A percentile compares a stretch with the other conserved stretches of the same genome.
Conservation (phyloP, 2,797 vertebrate genomes). For the Mormyrops attenuatus region DNA sequence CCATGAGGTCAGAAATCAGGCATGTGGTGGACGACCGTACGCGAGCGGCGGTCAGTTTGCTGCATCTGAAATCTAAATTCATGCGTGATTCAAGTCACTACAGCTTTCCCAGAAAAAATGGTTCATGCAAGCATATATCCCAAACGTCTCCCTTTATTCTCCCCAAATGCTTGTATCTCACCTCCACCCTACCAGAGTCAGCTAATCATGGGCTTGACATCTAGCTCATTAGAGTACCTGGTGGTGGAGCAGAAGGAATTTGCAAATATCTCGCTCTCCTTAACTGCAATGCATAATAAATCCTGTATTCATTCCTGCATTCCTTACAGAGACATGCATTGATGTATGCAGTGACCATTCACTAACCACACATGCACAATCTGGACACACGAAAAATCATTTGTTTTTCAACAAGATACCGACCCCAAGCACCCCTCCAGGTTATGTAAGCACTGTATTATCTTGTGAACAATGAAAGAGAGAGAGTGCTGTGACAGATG, state of each 20-base stretch:
- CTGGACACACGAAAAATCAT: neutral
- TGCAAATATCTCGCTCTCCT: neutral
- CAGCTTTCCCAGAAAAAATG: neutral
- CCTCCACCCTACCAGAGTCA: neutral
- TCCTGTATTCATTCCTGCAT: neutral
- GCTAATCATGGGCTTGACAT: neutral
- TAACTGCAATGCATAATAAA: neutral
- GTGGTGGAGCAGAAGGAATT: neutral
- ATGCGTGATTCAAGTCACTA: neutral
- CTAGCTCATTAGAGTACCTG: neutral
- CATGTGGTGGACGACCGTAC: conserved; percentile 19
- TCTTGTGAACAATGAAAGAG: neutral
- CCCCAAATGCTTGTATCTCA: neutral
- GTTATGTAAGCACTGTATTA: neutral
- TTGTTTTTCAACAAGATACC: neutral
- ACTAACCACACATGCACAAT: neutral
- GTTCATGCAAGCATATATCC: neutral
- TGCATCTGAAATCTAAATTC: neutral
- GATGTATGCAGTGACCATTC: neutral
- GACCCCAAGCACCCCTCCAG: neutral
- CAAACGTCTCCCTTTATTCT: neutral
- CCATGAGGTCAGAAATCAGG: conserved; percentile 32
- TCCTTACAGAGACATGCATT: neutral
- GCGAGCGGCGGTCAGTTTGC: neutral
- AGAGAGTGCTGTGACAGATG: neutral